Base-by-base conservation (phyloP, 2,797 vertebrate genomes). In the Megalops cyprinoides region DNA sequence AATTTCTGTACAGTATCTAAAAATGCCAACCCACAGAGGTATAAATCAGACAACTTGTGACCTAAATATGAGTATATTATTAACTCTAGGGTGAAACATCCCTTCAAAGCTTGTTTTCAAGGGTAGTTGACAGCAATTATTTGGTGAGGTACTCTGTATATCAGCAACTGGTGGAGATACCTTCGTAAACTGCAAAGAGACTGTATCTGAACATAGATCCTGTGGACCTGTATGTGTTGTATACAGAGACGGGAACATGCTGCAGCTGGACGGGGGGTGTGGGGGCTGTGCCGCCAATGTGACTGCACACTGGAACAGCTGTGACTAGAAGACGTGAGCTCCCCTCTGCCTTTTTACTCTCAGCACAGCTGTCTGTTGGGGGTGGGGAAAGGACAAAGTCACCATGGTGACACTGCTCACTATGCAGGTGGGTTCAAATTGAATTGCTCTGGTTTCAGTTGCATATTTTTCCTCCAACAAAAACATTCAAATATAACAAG, bases 301-400 rank as follows among this genome's bases (percentile, higher is more conserved):
- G 31, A 18, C 71, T 76, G 67, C 55, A 34, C 79, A 53, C 46
- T 79, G 55, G 37, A 84, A 83, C 85, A 88, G 84, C 87, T 88
- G 85, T 81, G 53, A 82, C 42, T 39, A n/a, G 15, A 55, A 77
- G 76, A 67, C 51, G 56, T 67, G 42, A 20, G 44, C 6, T 9
- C 20, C 8, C 67, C 23, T 7, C 39, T 23, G 34, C 78, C n/a
- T 28, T 58, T 20, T 62, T 12, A 23, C 42, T 42, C 77, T 34
- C 77, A 1, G 25, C n/a, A 28, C 56, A 31, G 25, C 44, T 78
- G 76, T 78, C 62, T 65, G 62, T 49, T 46, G 65, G 58, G 77
- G 3, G 53, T 6, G 3, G 8, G 53, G 9, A 12, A 48, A 62
- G 60, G 25, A 25, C 7, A 25, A 46, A 48, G 58, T 46, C 44